phyloP scores from a whole-genome alignment of 2,888 invertebrate species.

The Agriopis aurantiaria region DNA sequence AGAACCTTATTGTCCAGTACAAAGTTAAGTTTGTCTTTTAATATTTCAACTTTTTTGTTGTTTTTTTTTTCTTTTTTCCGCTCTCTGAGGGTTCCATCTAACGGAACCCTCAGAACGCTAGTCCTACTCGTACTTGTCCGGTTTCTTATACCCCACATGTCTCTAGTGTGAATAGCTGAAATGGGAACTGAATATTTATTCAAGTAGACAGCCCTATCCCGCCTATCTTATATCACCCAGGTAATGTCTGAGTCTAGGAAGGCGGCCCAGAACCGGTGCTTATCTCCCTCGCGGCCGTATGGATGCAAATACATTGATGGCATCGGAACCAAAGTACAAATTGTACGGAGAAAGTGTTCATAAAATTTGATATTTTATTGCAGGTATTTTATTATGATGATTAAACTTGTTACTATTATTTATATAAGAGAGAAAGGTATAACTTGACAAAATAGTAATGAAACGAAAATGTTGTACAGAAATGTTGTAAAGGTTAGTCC shows the following conservation, averaged over 20 bases:
- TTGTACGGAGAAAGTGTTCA: slow-evolving; percentile 26
- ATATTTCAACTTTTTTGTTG: too few relatives aligned
- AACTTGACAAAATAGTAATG: too few relatives aligned
- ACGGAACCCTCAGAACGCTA: too few relatives aligned
- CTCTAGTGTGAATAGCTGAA: too few relatives aligned
- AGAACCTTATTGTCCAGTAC: too few relatives aligned
- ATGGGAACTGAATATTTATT: not conserved
- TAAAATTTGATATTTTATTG: slow-evolving; percentile 2
- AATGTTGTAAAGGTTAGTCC: too few relatives aligned
- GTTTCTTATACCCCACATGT: too few relatives aligned
- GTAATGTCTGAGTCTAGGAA: slow-evolving; percentile 27
- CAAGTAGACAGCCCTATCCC: slow-evolving; percentile 17
- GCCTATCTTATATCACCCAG: slow-evolving; percentile 25
- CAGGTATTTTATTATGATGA: not conserved
- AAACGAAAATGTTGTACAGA: too few relatives aligned
- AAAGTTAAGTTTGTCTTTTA: too few relatives aligned
- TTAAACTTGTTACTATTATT: not conserved
- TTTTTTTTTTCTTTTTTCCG: too few relatives aligned
- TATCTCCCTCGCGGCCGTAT: slow-evolving; percentile 24
- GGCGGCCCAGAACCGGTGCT: slow-evolving; percentile 29
- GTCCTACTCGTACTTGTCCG: too few relatives aligned
- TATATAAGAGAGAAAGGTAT: not conserved
- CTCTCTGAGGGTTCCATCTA: too few relatives aligned
- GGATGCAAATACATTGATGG: slow-evolving; percentile 29
- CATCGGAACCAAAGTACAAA: slow-evolving; percentile 10